Evolutionary conservation across 2,113 vertebrate species (phyloP).

Genomic region (Antennarius striatus): DNA sequence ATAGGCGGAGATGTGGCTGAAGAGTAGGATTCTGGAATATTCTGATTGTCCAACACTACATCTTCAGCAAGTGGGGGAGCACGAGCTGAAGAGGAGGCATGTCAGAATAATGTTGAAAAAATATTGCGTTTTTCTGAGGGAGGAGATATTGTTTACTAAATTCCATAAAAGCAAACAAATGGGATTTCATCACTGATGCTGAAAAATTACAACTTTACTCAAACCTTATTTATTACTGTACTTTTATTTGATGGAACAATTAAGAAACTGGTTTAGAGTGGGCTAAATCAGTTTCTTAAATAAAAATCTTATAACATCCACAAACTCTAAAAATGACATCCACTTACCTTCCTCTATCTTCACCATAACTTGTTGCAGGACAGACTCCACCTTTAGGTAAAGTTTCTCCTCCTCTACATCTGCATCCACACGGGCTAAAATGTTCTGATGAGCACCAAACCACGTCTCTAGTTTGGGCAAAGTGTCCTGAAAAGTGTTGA

Average conservation of each 20-base stretch:
- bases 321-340: background rate
- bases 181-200: background rate
- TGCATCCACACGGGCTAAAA: conserved; percentile 84
- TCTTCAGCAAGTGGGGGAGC: background rate
- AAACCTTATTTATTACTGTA: background rate
- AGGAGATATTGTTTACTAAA: background rate
- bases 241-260: background rate
- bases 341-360: conserved; percentile 78
- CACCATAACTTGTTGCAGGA: conserved; percentile 71
- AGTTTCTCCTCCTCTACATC: conserved; percentile 78
- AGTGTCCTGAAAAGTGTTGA: conserved; percentile 84
- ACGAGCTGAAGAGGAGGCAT: conserved; percentile 16
- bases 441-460: conserved; percentile 82
- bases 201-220: background rate
- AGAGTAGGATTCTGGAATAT: background rate
- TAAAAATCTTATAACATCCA: background rate
- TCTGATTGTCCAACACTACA: conserved; percentile 1
- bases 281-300: too few relatives aligned
- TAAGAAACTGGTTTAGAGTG: background rate
- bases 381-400: conserved; percentile 77
- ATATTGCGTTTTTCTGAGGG: background rate
- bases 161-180: background rate
- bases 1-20: background rate
- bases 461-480: conserved; percentile 89
- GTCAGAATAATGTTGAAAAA: background rate